Evolutionary conservation across 2,888 invertebrate genomes (phyloP), one percentile per base, ranked within the genome.

Genomic region (Pyrrhia umbra): DNA sequence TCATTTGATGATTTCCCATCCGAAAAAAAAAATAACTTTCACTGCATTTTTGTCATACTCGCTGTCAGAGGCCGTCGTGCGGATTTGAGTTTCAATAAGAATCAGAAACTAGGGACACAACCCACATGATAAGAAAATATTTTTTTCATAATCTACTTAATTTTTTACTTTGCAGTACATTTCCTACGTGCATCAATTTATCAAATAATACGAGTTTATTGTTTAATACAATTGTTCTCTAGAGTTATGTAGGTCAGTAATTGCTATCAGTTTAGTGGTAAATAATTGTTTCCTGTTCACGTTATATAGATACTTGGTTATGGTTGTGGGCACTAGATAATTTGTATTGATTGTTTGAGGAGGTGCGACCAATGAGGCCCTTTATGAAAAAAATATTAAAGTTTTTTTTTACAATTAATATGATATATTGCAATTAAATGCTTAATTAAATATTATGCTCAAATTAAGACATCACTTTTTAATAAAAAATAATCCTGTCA

Each of bases 321-420:
- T 20, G 74, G 67, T 67, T 67, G 27, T 4, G 23, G 47, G 2
- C n/a, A 3, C 37, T 46, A 46, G 50, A 46, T 56, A 66, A 42
- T 2, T 20, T 34, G n/a, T 46, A 1, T 54, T 42, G 23, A 46
- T 49, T n/a, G 13, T 39, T 20, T 16, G 50, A n/a, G 68, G 50
- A 59, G 21, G 5, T 15, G 5, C 4, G 59, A 37, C 34, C 1
- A 25, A 25, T 39, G 25, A 21, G 37, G 16, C 9, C 1, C 1
- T 4, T 16, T 15, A 30, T 13, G n/a, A 18, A 25, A 2, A 21
- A 21, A 13, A 18, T 42, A 16, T 16, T 45, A 4, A 0, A 13
- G 13, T 1, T 15, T 9, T 15, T 16, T 37, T 37, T 10, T n/a
- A 21, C n/a, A 50, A 2, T 10, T n/a, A 6, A 37, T 15, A 4